A percentile compares a stretch with the other conserved stretches of the same genome.
Evolutionary conservation across 2,113 vertebrate species (phyloP).

Genomic region (Catharus bicknelli): DNA sequence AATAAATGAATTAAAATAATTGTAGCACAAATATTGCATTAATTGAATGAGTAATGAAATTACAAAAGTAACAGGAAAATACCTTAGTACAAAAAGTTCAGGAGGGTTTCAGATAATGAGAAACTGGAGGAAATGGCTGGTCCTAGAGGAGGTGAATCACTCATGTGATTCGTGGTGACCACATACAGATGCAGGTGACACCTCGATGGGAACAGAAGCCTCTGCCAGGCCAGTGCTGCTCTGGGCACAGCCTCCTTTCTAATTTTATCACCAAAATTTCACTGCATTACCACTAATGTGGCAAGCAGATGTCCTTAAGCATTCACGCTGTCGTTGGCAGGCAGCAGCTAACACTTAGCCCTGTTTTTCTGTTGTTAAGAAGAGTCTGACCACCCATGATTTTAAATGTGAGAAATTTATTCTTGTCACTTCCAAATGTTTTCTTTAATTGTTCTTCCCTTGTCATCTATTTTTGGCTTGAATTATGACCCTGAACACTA

Average conservation of each 20-base stretch:
- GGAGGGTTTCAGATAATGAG: background rate
- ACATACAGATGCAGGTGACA: background rate
- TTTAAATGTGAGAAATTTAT: background rate
- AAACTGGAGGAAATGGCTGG: background rate
- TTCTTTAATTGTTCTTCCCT: background rate
- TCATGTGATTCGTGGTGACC: background rate
- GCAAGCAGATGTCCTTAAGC: background rate
- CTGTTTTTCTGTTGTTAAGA: background rate
- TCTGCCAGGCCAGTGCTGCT: background rate
- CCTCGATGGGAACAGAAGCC: background rate
- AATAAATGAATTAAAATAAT: background rate
- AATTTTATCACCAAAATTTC: conserved; percentile 34
- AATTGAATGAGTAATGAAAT: background rate
- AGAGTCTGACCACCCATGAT: background rate
- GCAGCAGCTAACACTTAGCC: background rate
- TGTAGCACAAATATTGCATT: background rate
- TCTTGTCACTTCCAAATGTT: background rate
- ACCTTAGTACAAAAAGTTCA: background rate
- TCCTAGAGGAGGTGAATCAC: background rate
- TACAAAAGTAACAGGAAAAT: background rate
- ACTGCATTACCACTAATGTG: background rate
- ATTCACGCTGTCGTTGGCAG: background rate
- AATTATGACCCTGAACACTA: background rate
- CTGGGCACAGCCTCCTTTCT: background rate
- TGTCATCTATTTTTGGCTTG: background rate